Evolutionary conservation across 2,888 invertebrate genomes (phyloP).

Genomic region (Phengaris arion): DNA sequence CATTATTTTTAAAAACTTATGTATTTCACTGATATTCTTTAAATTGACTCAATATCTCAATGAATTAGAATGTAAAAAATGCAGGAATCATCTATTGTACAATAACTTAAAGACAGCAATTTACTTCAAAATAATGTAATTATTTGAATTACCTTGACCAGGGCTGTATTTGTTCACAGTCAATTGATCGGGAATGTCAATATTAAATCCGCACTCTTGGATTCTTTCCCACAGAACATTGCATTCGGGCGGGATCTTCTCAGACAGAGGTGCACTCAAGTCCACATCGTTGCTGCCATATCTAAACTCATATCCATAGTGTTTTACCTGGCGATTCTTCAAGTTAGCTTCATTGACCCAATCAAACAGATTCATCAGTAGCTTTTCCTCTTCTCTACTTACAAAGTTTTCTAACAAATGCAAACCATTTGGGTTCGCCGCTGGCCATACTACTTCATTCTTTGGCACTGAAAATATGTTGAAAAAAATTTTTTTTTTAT

Average conservation of each 20-base stretch:
- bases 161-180: constrained; percentile 91
- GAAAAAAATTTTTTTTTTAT: no score
- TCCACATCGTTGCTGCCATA: constrained; percentile 94
- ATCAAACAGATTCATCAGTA: constrained; percentile 79
- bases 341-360: constrained; percentile 72
- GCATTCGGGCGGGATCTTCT: constrained; percentile 86
- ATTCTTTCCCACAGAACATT: constrained; percentile 82
- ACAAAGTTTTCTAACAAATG: constrained; percentile 85
- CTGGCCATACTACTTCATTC: constrained; percentile 54
- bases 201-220: constrained; percentile 52
- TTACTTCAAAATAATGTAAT: background rate
- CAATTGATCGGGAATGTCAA: constrained; percentile 86
- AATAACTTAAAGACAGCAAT: background rate
- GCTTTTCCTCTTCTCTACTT: constrained; percentile 82
- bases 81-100: no score
- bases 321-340: constrained; percentile 92
- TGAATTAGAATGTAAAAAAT: no score
- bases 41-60: no score
- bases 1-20: no score
- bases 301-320: constrained; percentile 94
- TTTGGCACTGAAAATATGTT: constrained; percentile 59
- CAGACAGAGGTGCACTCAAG: constrained; percentile 81
- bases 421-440: constrained; percentile 83
- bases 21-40: no score
- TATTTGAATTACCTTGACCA: constrained; percentile 83